Conservation (phyloP, 2,113 vertebrate genomes). For the Eulacestoma nigropectus region DNA sequence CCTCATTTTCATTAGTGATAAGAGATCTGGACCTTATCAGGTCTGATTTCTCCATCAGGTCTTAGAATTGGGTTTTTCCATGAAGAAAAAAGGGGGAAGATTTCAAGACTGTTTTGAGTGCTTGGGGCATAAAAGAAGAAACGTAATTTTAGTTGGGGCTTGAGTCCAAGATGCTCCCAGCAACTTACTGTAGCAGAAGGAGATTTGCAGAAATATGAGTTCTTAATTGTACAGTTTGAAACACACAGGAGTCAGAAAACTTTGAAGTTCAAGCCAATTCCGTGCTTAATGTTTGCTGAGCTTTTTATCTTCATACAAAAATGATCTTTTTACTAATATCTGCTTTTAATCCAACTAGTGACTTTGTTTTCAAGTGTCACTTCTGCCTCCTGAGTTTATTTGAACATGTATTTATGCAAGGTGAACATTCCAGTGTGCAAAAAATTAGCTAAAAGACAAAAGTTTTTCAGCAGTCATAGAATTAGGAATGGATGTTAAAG, state of each 20-base stretch:
- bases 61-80: not conserved
- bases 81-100: not conserved
- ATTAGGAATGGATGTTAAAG: not conserved
- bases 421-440: not conserved
- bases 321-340: not conserved
- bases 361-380: not conserved
- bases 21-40: not conserved
- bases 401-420: not conserved
- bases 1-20: not conserved
- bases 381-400: not conserved
- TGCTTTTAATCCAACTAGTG: not conserved
- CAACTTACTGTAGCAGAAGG: not conserved
- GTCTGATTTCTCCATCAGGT: not conserved
- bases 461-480: not conserved
- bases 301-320: not conserved
- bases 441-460: not conserved
- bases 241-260: not conserved
- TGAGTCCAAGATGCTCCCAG: not conserved
- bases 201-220: not conserved
- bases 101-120: not conserved
- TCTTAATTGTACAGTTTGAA: not conserved
- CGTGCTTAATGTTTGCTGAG: not conserved
- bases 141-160: not conserved
- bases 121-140: not conserved
- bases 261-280: conserved; percentile 38